Percentiles rank a stretch among this genome's conserved stretches.
These are phyloP conservation scores for Molossus molossus DNA, from an alignment of 2,797 vertebrate species.

Conservation along the genomic window DNA sequence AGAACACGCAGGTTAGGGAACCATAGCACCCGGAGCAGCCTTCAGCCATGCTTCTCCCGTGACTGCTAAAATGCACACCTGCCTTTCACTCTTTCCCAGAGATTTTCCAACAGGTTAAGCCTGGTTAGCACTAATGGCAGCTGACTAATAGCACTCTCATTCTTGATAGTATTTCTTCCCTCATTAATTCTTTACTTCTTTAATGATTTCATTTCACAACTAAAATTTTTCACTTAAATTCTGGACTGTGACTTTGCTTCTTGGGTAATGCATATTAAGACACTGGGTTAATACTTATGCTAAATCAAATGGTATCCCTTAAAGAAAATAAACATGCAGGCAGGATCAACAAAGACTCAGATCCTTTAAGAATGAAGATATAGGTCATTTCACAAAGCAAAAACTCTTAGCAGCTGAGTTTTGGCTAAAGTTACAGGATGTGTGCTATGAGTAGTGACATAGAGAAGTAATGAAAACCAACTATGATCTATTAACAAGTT, in stretches of 20 bases:
- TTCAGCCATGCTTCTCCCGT: background rate
- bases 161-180: background rate
- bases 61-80: background rate
- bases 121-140: background rate
- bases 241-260: background rate
- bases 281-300: background rate
- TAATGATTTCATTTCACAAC: conserved; percentile 18
- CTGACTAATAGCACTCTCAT: background rate
- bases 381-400: background rate
- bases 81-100: background rate
- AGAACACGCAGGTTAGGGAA: background rate
- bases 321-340: background rate
- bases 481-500: background rate
- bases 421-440: background rate
- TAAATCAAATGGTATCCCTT: background rate
- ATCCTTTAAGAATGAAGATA: background rate
- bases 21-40: background rate
- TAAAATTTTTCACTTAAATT: conserved; percentile 15
- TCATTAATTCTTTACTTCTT: background rate
- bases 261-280: background rate
- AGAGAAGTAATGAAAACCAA: background rate
- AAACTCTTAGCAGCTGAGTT: background rate
- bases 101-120: background rate
- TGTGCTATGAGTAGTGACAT: background rate
- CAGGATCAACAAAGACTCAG: background rate